Base-by-base conservation (phyloP, 2,888 invertebrate species). In the Melinaea menophilus region DNA sequence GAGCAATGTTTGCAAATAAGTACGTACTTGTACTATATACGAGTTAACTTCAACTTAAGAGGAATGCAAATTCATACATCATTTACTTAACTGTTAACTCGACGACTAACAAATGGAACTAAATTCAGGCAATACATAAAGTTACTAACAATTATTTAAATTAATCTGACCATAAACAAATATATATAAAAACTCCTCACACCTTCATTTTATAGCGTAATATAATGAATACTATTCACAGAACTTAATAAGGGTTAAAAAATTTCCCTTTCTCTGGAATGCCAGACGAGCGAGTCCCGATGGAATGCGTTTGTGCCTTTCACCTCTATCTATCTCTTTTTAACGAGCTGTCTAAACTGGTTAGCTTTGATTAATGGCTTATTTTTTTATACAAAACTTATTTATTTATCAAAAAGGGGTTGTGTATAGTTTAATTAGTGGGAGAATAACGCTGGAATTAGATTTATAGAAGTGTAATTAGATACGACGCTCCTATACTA, bases 341-440 rank as follows among this genome's bases (percentile, higher is more conserved):
- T 61, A 58, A 65, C 66, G 67, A 68, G 69, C 69, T 71, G 73
- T 74, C 74, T 67, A 71, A 84, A 85, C 85, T 81, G 79, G 87
- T 88, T 87, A 82, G 70, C 71, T 76, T 81, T 88, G 88, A 88
- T 88, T 85, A 86, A 88, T 86, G 79, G 72, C 69, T 75, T 73
- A 64, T 65, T 71, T 75, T 82, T 41, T 81, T 71, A 70, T 68
- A 56, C 34, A 57, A 37, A 59, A 65, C 61, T 47, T 63, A 63
- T 58, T 62, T 58, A 79, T 81, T 78, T 71, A 74, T 65, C 75
- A 65, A 69, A 71, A 68, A 66, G 72, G 74, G 71, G 72, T 77
- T 78, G 79, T 59, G 61, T 79, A 72, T 76, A 75, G 76, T 77
- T 73, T 77, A 85, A 84, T 85, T 82, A 85, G 79, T 58, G 62